Evolutionary conservation across 2,888 invertebrate species (phyloP).

Genomic region (Protonemura montana): DNA sequence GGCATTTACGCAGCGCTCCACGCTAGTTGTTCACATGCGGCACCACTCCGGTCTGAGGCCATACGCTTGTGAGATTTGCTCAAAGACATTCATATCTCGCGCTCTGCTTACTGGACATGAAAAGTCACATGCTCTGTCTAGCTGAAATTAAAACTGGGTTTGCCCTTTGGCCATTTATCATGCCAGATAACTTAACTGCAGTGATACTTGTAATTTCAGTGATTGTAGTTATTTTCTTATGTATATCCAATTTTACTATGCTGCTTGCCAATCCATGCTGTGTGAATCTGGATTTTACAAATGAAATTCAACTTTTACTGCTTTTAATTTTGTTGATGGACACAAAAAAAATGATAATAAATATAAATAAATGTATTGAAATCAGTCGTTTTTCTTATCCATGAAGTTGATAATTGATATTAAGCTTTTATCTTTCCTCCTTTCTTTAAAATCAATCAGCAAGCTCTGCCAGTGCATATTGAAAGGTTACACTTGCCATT

Average conservation of each 20-base stretch:
- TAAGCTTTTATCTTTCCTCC: neutral
- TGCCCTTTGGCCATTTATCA: neutral
- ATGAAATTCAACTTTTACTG: too few species aligned
- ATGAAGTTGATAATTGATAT: neutral
- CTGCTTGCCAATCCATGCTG: too few species aligned
- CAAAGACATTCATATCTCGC: slow-evolving; percentile 62
- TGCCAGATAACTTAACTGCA: neutral
- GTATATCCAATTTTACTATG: neutral
- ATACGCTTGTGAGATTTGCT: slow-evolving; percentile 66
- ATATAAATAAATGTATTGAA: neutral
- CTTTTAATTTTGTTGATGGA: neutral
- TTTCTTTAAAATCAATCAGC: too few species aligned
- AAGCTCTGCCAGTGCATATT: too few species aligned
- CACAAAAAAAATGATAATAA: neutral
- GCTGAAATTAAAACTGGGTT: neutral
- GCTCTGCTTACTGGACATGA: slow-evolving; percentile 44
- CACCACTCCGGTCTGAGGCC: slow-evolving; percentile 45
- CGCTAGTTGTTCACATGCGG: slow-evolving; percentile 46
- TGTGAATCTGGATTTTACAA: too few species aligned
- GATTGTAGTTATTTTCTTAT: neutral
- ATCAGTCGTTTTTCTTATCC: neutral
- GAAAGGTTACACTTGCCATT: too few species aligned
- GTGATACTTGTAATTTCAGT: neutral
- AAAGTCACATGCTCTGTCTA: slow-evolving; percentile 21
- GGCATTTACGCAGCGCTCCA: slow-evolving; percentile 52